These are phyloP conservation scores for Plecotus auritus DNA, from an alignment of 2,113 vertebrate genomes.

Conservation along the genomic window DNA sequence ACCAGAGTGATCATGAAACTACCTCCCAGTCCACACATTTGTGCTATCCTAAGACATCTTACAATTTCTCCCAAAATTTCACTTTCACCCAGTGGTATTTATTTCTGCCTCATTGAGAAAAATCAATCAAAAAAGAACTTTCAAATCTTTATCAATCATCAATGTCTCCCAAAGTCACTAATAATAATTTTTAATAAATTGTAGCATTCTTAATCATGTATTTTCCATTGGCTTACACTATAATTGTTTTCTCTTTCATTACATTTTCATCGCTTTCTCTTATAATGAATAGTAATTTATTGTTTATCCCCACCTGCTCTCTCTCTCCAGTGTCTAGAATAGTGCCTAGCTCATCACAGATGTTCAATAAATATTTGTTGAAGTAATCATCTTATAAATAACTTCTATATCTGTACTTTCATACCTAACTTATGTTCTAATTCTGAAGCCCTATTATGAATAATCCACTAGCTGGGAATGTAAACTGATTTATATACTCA, in stretches of 20 bases:
- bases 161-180: not conserved
- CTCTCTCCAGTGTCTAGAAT: not conserved
- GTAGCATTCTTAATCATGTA: not conserved
- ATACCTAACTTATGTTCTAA: not conserved
- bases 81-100: not conserved
- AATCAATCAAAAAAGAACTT: not conserved
- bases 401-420: not conserved
- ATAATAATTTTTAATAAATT: not conserved
- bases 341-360: not conserved
- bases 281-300: not conserved
- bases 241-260: not conserved
- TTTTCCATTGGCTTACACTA: not conserved
- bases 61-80: not conserved
- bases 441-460: not conserved
- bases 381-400: not conserved
- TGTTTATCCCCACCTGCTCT: not conserved
- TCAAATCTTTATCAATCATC: not conserved
- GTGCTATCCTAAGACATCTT: not conserved
- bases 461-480: not conserved
- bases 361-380: not conserved
- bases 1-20: not conserved
- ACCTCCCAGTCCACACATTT: too few species aligned
- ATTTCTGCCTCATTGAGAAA: not conserved
- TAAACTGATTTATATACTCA: not conserved
- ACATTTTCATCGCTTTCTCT: not conserved